Evolutionary conservation across 1,140 invertebrate species (phyloP), one percentile per base, ranked within the genome.

Genomic region (Zophobas atratus): DNA sequence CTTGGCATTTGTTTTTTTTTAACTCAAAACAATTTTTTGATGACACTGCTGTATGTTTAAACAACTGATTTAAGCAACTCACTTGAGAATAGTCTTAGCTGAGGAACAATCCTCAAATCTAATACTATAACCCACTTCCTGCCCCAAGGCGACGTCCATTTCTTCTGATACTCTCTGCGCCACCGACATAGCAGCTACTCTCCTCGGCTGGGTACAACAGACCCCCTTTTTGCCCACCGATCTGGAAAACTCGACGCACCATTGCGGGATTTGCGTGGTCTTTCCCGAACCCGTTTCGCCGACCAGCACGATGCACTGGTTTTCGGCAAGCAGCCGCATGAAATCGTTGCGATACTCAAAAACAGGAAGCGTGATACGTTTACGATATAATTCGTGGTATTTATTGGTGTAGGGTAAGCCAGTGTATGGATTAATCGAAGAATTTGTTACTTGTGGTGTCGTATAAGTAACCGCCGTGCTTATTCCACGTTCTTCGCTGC

Each of bases 51-150:
- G 20, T 20, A 20, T 20, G 20, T 20, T 20, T 20, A 20, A 20
- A 20, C 20, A 20, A 20, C 20, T 20, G 72, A 56, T 67, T 71
- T 20, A 20, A 34, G 8, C 34, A 38, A 84, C 81, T 82, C 80
- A 86, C 85, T 94, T 94, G 0, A 94, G 87, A 49, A 99, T 88
- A 0, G 99, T 99, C 86, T 96, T 97, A 0, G 96, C 90, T 8
- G 96, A 97, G 33, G 98, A 98, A 84, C 98, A 99, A 88, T 99
- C 99, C 89, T 99, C 99, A 87, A 99, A 99, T 90, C 99, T 94
- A 83, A 99, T 99, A 84, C 95, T 98, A 86, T 99, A 99, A 76
- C 99, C 99, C 20, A 99, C 99, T 90, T 99, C 96, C 85, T 97
- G 93, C 5, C 98, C 93, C 33, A 99, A 88, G 48, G 91, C 91